Percentiles rank a stretch among this genome's conserved stretches.
Evolutionary conservation across 2,888 invertebrate species (phyloP).

Genomic region (Formica aserva): DNA sequence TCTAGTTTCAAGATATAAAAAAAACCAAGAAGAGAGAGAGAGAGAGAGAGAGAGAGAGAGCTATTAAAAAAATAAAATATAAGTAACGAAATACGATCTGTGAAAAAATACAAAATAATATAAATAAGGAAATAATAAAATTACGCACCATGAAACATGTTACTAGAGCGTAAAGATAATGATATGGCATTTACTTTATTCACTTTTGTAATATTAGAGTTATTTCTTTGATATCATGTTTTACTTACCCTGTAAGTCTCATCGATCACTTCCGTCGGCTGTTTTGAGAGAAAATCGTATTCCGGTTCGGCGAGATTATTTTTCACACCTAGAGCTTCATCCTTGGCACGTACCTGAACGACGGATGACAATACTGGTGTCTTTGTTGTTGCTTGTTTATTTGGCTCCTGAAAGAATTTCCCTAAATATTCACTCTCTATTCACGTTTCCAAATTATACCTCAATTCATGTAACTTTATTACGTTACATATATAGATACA

Average conservation of each 20-base stretch:
- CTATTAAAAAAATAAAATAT: constrained; percentile 4
- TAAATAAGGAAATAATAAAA: neutral
- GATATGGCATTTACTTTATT: neutral
- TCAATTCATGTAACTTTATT: neutral
- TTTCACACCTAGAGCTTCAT: constrained; percentile 86
- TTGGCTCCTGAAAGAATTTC: constrained; percentile 3
- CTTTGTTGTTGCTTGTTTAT: constrained; percentile 71
- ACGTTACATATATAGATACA: neutral
- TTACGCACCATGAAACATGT: neutral
- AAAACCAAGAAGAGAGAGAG: no score
- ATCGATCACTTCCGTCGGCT: constrained; percentile 94
- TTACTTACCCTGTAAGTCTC: constrained; percentile 91
- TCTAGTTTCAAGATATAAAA: constrained; percentile 17
- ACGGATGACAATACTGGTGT: constrained; percentile 87
- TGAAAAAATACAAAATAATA: constrained; percentile 5
- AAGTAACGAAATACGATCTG: neutral
- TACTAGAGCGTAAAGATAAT: neutral
- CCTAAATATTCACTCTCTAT: neutral
- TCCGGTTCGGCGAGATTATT: constrained; percentile 93
- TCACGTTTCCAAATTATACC: neutral
- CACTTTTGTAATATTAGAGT: neutral
- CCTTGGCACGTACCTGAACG: constrained; percentile 86
- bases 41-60: neutral
- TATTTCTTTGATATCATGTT: neutral
- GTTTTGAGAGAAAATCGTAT: constrained; percentile 94